Evolutionary conservation across 2,113 vertebrate species (phyloP), one percentile per base, ranked within the genome.

Genomic region (Limanda limanda): DNA sequence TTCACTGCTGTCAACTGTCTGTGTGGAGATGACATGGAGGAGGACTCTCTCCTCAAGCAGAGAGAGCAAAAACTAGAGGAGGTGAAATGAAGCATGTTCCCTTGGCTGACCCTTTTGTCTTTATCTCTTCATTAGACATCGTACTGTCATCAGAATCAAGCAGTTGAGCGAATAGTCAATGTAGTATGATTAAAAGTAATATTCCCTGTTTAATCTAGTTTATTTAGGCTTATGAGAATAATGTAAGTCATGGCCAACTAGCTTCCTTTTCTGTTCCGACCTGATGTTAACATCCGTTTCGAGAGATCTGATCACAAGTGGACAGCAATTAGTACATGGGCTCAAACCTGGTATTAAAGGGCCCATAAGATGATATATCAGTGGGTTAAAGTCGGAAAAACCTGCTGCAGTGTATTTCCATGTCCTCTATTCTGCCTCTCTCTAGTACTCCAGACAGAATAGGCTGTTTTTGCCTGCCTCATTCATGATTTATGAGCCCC

Each of bases 1-100:
- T 95, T 97, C 83, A 84, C 94, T 71, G 95, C 96, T 31, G 90
- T 97, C 86, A 92, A 97, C 79, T 67, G 1, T 0, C 89, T 98
- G 78, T 87, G 88, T 35, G 89, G 86, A 37, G 85, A 89, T 2
- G 77, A 81, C 25, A 17, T 23, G 63, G 89, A 85, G 21, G 90
- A 70, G 2, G 80, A 74, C 23, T n/a, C 60, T 18, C 47, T 52
- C 7, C 68, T 56, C 51, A 80, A 89, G 18, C 73, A 60, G 31
- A 57, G 4, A 55, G 52, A 6, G 20, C 75, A 24, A 18, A 76
- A 54, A 48, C 75, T 65, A 35, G 84, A 92, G 60, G 86, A 92
- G 86, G 86, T 93, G 51, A 92, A 76, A 83, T 69, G 40, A 89
- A 71, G 58, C 64, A 48, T 11, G 66, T 57, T 78, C 13, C 51